phyloP scores from a whole-genome alignment of 1,140 invertebrate species.

The Drosophila sproati region DNA sequence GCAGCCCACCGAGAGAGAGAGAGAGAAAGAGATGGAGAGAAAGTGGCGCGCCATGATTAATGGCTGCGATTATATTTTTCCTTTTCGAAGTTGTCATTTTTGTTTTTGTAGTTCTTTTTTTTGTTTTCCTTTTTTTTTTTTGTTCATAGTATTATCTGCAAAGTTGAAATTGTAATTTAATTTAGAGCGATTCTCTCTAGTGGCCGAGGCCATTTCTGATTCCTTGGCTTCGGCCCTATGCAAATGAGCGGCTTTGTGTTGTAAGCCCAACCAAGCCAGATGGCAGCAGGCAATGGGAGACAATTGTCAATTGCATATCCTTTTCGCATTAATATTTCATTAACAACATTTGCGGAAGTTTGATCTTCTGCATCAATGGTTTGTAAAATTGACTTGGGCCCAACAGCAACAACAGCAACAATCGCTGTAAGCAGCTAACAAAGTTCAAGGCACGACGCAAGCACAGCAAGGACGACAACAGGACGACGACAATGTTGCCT shows the following conservation, averaged over 20 bases:
- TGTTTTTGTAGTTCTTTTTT: constrained; percentile 8
- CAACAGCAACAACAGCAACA: constrained; percentile 21
- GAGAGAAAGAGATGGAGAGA: constrained; percentile 26
- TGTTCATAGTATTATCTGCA: constrained; percentile 59
- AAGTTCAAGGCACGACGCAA: constrained; percentile 30
- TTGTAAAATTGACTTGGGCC: constrained; percentile 82
- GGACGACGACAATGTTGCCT: constrained; percentile 63
- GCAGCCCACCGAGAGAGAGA: constrained; percentile 15
- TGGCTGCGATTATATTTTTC: constrained; percentile 67
- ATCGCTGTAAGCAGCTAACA: constrained; percentile 35
- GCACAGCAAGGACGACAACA: constrained; percentile 25
- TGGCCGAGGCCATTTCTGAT: constrained; percentile 46
- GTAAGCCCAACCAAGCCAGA: constrained; percentile 47
- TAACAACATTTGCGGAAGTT: constrained; percentile 84
- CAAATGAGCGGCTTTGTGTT: constrained; percentile 67
- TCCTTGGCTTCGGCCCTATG: constrained; percentile 51
- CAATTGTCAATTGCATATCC: constrained; percentile 84
- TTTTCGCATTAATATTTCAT: constrained; percentile 84
- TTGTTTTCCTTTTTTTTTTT: constrained; percentile 13
- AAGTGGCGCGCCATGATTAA: constrained; percentile 61
- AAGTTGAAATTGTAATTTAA: constrained; percentile 78
- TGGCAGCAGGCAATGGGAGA: constrained; percentile 12
- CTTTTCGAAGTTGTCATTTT: constrained; percentile 8
- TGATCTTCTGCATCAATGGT: constrained; percentile 84
- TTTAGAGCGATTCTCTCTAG: constrained; percentile 59